These are phyloP conservation scores for Apis cerana DNA, from an alignment of 1,140 invertebrate species.

Conservation along the genomic window DNA sequence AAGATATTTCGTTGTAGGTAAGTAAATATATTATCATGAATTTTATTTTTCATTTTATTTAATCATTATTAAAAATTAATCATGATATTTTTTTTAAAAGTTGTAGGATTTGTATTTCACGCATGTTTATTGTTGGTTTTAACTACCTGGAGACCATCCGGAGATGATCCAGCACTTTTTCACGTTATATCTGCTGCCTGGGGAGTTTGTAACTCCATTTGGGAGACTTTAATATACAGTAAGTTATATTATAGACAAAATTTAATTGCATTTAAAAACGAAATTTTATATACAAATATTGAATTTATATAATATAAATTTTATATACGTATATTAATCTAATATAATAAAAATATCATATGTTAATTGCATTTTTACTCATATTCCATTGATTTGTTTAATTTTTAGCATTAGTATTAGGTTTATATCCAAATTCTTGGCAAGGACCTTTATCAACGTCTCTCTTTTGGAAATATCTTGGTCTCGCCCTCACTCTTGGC, in stretches of 20 bases:
- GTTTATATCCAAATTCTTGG: slow-evolving; percentile 78
- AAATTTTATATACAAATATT: no score
- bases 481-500: slow-evolving; percentile 77
- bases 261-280: no score
- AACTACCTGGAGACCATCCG: slow-evolving; percentile 84
- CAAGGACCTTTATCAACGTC: slow-evolving; percentile 80
- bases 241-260: slow-evolving; percentile 29
- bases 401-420: slow-evolving; percentile 76
- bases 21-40: slow-evolving; percentile 52
- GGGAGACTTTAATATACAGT: slow-evolving; percentile 85
- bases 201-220: slow-evolving; percentile 88
- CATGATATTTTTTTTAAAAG: slow-evolving; percentile 72
- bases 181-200: slow-evolving; percentile 87
- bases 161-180: slow-evolving; percentile 85
- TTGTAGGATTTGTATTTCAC: slow-evolving; percentile 86
- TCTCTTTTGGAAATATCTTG: slow-evolving; percentile 79
- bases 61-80: background rate
- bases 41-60: background rate
- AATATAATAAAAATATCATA: no score
- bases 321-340: no score
- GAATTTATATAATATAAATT: no score
- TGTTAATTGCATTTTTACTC: background rate
- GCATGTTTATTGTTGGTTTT: slow-evolving; percentile 85
- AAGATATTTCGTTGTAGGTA: slow-evolving; percentile 85
- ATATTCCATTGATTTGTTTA: background rate